Conservation (phyloP, 2,888 invertebrate species). For the Atrina japonica region DNA sequence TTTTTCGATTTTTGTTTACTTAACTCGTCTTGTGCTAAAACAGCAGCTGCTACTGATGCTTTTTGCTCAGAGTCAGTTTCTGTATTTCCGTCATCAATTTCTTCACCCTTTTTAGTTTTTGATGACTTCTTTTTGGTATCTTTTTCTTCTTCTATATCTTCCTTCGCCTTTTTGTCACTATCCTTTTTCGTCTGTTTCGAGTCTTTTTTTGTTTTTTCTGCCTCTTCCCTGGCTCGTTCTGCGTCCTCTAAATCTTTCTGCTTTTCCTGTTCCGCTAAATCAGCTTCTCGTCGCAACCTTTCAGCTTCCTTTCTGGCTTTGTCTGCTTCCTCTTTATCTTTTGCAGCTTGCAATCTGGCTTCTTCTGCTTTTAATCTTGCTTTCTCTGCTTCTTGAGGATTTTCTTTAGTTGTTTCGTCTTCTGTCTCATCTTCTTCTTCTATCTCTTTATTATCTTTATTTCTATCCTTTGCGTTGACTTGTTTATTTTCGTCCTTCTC, state of each 20-base stretch:
- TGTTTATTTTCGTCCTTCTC: constrained; percentile 5
- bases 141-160: constrained; percentile 12
- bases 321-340: constrained; percentile 14
- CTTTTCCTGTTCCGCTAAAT: background rate
- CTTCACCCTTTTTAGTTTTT: constrained; percentile 11
- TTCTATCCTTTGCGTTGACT: background rate
- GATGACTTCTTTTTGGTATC: constrained; percentile 8
- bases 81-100: background rate
- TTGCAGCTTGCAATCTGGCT: background rate
- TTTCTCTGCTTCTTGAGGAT: constrained; percentile 8
- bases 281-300: background rate
- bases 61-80: too few species aligned
- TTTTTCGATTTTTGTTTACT: constrained; percentile 6
- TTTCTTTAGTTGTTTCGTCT: background rate
- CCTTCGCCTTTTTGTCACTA: constrained; percentile 6
- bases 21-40: background rate
- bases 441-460: constrained; percentile 13
- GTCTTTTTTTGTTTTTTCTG: constrained; percentile 1
- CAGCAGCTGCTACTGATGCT: too few species aligned
- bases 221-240: background rate
- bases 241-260: background rate
- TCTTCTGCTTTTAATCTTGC: constrained; percentile 24
- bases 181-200: constrained; percentile 15
- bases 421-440: constrained; percentile 12
- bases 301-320: constrained; percentile 15